A percentile compares a stretch with the other conserved stretches of the same genome.
phyloP scores from a whole-genome alignment of 2,113 vertebrate genomes.

The Cairina moschata region DNA sequence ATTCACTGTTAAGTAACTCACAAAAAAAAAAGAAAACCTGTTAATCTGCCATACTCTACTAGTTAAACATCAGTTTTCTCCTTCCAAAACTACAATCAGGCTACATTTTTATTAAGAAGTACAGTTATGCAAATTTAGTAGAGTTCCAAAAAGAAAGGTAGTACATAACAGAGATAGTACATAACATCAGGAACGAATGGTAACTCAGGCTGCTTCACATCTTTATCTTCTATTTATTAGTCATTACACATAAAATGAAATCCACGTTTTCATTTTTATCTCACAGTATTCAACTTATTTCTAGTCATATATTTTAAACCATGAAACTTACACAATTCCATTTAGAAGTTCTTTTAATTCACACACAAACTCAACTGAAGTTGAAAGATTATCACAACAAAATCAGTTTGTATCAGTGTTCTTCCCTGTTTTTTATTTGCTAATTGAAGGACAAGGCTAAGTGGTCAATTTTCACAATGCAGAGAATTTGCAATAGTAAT shows the following conservation, averaged over 20 bases:
- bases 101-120: not conserved
- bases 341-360: not conserved
- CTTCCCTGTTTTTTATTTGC: not conserved
- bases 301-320: not conserved
- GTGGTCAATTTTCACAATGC: not conserved
- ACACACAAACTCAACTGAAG: not conserved
- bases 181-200: not conserved
- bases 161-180: not conserved
- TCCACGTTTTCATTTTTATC: not conserved
- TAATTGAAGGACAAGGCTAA: not conserved
- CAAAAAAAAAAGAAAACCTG: not conserved
- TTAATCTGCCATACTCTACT: not conserved
- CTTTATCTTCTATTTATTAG: not conserved
- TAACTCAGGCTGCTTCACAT: not conserved
- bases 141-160: not conserved
- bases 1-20: not conserved
- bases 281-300: not conserved
- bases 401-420: not conserved
- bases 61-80: not conserved
- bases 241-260: not conserved
- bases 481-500: not conserved
- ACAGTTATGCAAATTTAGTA: not conserved
- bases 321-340: not conserved
- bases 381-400: not conserved
- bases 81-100: not conserved